Percentiles rank a stretch among this genome's conserved stretches.
These are phyloP conservation scores for Acleris sparsana DNA, from an alignment of 2,888 invertebrate species.

Conservation along the genomic window DNA sequence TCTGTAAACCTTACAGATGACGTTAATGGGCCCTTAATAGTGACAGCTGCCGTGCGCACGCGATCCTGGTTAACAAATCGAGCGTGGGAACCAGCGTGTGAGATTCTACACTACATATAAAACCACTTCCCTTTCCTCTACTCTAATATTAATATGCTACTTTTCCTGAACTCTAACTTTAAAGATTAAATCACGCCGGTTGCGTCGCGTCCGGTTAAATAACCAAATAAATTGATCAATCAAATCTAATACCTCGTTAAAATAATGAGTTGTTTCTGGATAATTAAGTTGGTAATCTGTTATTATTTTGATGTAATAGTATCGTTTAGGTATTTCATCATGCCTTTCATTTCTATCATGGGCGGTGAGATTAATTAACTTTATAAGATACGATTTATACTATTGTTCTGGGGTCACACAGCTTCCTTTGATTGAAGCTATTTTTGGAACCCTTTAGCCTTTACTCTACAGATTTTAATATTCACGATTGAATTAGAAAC, in stretches of 20 bases:
- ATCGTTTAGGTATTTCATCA: background rate
- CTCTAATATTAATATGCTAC: background rate
- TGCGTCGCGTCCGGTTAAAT: slow-evolving; percentile 18
- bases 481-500: too few species aligned
- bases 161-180: background rate
- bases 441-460: too few species aligned
- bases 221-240: slow-evolving; percentile 11
- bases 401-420: too few species aligned
- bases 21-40: too few species aligned
- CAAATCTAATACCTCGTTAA: slow-evolving; percentile 5
- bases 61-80: background rate
- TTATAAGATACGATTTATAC: too few species aligned
- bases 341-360: background rate
- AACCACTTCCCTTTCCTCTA: slow-evolving; percentile 10
- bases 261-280: slow-evolving; percentile 1
- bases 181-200: slow-evolving; percentile 8
- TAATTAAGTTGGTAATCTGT: background rate
- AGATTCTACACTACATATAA: background rate
- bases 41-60: background rate
- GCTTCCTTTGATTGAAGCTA: too few species aligned
- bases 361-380: background rate
- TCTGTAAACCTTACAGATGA: too few species aligned
- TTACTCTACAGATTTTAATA: too few species aligned
- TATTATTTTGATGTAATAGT: slow-evolving; percentile 3
- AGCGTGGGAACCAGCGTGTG: slow-evolving; percentile 7